A percentile compares a stretch with the other conserved stretches of the same genome.
phyloP scores from a whole-genome alignment of 2,888 invertebrate species.

The Timema podura region DNA sequence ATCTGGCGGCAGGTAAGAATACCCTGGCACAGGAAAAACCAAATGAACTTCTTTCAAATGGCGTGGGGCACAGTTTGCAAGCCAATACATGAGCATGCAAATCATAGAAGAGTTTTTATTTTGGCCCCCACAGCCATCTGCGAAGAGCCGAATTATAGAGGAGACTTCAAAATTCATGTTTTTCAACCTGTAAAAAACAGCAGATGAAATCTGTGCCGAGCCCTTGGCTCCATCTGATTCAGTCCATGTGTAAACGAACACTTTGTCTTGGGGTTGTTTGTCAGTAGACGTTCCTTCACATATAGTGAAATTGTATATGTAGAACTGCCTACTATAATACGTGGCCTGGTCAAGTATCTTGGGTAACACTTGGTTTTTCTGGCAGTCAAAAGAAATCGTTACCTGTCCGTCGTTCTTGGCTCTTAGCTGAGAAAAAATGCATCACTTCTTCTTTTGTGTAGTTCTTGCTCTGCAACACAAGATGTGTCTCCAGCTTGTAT shows the following conservation, averaged over 20 bases:
- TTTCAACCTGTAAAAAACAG: background rate
- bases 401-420: background rate
- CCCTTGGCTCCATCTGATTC: background rate
- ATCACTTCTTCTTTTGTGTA: background rate
- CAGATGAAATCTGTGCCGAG: background rate
- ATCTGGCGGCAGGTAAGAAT: background rate
- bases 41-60: background rate
- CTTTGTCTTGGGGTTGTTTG: background rate
- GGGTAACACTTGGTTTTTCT: background rate
- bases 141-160: background rate
- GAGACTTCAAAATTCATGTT: background rate
- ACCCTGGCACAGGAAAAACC: background rate
- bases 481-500: no score
- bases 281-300: background rate
- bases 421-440: background rate
- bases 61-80: background rate
- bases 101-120: slow-evolving; percentile 3
- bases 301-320: background rate
- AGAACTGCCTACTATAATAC: background rate
- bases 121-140: background rate
- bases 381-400: background rate
- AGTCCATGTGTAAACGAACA: background rate
- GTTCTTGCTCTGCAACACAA: no score
- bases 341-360: background rate
- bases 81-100: background rate